Base-by-base conservation (phyloP, 2,113 vertebrate genomes). In the Cyanoderma ruficeps region DNA sequence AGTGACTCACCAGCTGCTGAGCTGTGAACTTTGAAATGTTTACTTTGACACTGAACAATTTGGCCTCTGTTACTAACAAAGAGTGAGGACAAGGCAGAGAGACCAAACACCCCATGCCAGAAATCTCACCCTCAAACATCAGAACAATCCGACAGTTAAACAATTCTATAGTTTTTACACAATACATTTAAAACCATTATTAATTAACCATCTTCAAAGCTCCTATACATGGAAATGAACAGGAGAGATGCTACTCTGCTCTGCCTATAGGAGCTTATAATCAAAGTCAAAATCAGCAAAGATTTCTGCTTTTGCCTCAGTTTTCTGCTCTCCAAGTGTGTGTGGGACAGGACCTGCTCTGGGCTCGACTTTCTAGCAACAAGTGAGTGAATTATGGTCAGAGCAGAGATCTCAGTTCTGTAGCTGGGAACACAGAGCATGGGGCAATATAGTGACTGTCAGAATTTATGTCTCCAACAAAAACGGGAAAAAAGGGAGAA, bases 1-100 rank as follows among this genome's bases (percentile, higher is more conserved):
- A 88, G 74, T 96, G 95, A 97, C 84, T 97, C 93, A 94, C 84
- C 84, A 93, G 89, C 91, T 95, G 67, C 90, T 85, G 78, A 96
- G 87, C 91, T 91, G 72, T 91, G 95, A 95, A 94, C 91, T 87
- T 93, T 79, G 84, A 95, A 90, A 91, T 89, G 84, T 96, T 97
- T 95, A 50, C 63, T 88, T 91, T 88, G 85, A 74, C 70, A 69
- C 49, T 30, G 42, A 63, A 61, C 41, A 35, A 30, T 88, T 74
- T 72, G 50, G 84, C 46, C 65, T 74, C 59, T 70, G 12, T 23
- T 72, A 14, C 39, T 55, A 91, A 87, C 11, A 42, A 90, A 63
- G 47, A 90, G 41, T 33, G 33, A 95, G 63, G 35, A 85, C 39
- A 24, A 90, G 60, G 10, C 67, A 69, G 52, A 9, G 60, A 81